Evolutionary conservation across 2,113 vertebrate species (phyloP).

Genomic region (Procapra przewalskii): DNA sequence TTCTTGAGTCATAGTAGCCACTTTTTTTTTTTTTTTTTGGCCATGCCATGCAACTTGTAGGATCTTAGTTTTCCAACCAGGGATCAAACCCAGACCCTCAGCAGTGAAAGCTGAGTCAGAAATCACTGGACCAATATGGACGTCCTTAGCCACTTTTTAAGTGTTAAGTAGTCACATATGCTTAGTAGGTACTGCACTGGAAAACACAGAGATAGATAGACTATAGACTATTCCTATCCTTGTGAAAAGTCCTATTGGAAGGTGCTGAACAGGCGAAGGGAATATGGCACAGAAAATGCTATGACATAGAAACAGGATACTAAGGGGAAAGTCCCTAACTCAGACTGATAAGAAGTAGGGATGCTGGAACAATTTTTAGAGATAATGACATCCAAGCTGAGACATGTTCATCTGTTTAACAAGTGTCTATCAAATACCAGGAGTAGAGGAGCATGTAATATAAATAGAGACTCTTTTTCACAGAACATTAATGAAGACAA

Average conservation of each 20-base stretch:
- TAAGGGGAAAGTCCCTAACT: background rate
- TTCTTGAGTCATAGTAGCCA: background rate
- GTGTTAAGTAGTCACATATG: background rate
- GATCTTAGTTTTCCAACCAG: background rate
- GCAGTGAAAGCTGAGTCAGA: background rate
- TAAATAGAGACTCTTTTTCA: background rate
- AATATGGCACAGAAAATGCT: background rate
- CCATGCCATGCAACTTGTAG: background rate
- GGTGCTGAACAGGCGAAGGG: background rate
- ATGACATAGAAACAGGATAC: background rate
- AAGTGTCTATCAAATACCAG: background rate
- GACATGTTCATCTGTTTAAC: background rate
- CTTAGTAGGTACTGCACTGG: background rate
- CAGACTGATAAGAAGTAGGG: background rate
- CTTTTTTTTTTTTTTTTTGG: background rate
- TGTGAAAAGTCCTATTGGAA: background rate
- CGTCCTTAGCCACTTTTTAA: background rate
- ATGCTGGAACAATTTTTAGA: background rate
- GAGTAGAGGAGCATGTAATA: too few species aligned
- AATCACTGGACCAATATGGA: background rate
- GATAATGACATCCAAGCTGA: background rate
- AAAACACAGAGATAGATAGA: background rate
- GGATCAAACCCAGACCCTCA: background rate
- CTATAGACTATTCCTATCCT: background rate
- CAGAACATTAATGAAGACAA: background rate